phyloP scores from a whole-genome alignment of 2,113 vertebrate species.

The Ursus arctos region DNA sequence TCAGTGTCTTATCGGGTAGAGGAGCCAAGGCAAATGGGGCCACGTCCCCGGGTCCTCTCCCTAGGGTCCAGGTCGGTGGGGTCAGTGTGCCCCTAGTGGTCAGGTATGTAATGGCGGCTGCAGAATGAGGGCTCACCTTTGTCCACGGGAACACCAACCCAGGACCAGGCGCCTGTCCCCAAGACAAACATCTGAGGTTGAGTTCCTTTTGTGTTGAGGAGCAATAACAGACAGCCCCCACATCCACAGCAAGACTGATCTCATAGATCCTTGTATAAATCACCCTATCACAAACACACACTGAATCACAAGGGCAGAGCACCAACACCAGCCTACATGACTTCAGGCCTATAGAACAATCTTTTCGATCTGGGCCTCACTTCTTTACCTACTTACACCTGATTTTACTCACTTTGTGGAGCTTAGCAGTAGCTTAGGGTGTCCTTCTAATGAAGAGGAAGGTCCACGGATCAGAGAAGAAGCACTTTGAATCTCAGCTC shows the following conservation, averaged over 20 bases:
- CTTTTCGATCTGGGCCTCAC: neutral
- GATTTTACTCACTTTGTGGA: neutral
- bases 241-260: neutral
- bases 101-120: accelerated
- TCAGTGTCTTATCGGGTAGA: neutral
- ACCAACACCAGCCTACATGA: neutral
- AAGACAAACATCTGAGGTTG: neutral
- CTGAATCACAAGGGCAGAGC: neutral
- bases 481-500: neutral
- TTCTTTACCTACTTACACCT: neutral
- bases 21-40: neutral
- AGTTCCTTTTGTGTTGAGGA: neutral
- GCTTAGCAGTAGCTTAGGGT: neutral
- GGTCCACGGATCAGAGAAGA: neutral
- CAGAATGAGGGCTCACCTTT: no score
- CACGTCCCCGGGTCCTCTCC: neutral
- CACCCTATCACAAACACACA: neutral
- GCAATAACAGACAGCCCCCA: neutral
- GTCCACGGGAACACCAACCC: neutral
- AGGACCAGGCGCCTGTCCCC: neutral
- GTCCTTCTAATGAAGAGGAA: neutral
- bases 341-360: neutral
- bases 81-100: neutral
- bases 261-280: neutral
- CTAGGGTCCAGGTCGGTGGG: accelerated